Evolutionary conservation across 1,140 invertebrate species (phyloP), one percentile per base, ranked within the genome.

Genomic region (Sesamia nonagrioides): DNA sequence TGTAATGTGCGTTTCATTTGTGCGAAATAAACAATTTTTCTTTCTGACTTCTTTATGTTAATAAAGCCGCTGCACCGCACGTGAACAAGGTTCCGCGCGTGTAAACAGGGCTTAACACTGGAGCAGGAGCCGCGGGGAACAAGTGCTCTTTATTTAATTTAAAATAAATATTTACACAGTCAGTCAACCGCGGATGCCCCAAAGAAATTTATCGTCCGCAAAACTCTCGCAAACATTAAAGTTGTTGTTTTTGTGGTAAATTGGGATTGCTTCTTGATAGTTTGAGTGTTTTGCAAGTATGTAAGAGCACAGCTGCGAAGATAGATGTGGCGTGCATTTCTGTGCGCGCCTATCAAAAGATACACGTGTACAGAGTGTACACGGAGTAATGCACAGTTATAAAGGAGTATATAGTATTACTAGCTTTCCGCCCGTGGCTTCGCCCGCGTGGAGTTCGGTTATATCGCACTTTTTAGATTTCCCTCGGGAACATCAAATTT

Each of bases 221-320:
- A 63, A 63, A 13, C 60, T 42, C 60, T 18, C 37, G 37, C 60
- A 40, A n/a, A 35, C 60, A 37, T 63, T 63, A 42, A 66, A 8
- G 42, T 66, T 66, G 37, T 66, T 66, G 17, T 42, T 66, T 17
- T 66, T 42, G 37, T 42, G 61, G n/a, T 66, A 45, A 66, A 66
- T 66, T 66, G 61, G 61, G 37, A 66, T 42, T 42, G 37, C 37
- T 42, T 17, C 61, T 66, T 66, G 61, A 66, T 66, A 66, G 61
- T 42, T 66, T 18, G 61, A 66, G 37, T 42, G 61, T 37, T 21
- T 7, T 21, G 18, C 54, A 11, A 27, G 27, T 27, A 27, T 3
- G 27, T 27, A 27, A 0, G 33, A 15, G 58, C 15, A 6, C 8
- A 2, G 52, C 4, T 6, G 11, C 33, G n/a, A 1, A n/a, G 13